These are phyloP conservation scores for Cephalopholis sonnerati DNA, from an alignment of 2,113 vertebrate genomes.

Conservation along the genomic window DNA sequence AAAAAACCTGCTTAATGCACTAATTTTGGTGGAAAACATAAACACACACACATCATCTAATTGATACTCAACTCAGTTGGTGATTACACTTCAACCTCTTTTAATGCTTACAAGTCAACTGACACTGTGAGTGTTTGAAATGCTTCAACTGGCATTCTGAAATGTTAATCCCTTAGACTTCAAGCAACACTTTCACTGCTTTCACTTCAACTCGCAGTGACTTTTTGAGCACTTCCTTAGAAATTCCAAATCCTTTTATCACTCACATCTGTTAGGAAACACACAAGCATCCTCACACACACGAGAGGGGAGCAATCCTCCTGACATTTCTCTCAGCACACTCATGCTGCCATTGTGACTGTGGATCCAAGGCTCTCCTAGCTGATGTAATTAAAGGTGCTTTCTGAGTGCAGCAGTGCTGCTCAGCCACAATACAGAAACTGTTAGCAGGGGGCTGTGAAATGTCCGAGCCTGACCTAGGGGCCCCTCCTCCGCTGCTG, in stretches of 20 bases:
- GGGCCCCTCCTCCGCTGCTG: constrained; percentile 40
- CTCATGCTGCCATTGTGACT: constrained; percentile 38
- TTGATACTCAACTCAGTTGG: too few species aligned
- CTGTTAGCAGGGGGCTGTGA: constrained; percentile 52
- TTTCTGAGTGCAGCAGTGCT: constrained; percentile 32
- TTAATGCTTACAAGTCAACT: too few species aligned
- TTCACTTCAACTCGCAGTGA: neutral
- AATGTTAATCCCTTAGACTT: too few species aligned
- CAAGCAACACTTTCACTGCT: too few species aligned
- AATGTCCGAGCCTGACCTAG: constrained; percentile 48
- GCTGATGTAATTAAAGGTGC: constrained; percentile 55
- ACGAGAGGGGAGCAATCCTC: neutral
- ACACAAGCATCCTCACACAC: neutral
- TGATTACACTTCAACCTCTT: too few species aligned
- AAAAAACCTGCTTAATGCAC: too few species aligned
- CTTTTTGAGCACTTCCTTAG: neutral
- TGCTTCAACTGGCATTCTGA: too few species aligned
- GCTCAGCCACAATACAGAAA: constrained; percentile 47
- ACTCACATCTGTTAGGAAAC: neutral
- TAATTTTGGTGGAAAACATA: too few species aligned
- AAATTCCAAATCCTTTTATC: neutral
- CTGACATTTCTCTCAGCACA: neutral
- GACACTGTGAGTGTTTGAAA: neutral
- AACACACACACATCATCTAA: too few species aligned
- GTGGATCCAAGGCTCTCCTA: constrained; percentile 22